Evolutionary conservation across 2,113 vertebrate species (phyloP).

Genomic region (Barnardius zonarius): DNA sequence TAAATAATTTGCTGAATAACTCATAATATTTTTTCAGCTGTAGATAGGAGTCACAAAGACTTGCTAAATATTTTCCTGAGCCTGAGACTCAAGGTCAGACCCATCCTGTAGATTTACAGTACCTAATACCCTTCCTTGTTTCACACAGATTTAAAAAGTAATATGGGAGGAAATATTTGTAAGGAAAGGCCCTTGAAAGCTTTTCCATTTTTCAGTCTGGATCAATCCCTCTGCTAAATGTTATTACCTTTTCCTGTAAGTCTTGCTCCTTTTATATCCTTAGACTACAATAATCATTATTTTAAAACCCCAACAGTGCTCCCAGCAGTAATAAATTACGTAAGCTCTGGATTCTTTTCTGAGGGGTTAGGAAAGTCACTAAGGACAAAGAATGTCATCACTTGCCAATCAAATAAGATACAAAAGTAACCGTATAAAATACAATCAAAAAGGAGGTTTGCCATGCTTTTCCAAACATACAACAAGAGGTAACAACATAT

Average conservation of each 20-base stretch:
- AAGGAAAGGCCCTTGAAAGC: background rate
- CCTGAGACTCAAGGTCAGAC: background rate
- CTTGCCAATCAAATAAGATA: background rate
- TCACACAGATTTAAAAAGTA: background rate
- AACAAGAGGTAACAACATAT: background rate
- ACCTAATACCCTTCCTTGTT: background rate
- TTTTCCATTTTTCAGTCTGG: background rate
- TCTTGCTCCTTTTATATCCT: background rate
- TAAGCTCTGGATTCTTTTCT: background rate
- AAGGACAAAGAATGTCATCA: background rate
- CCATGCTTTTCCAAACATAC: background rate
- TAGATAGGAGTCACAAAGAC: background rate
- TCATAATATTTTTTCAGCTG: conserved; percentile 29
- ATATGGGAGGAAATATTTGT: background rate
- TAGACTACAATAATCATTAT: background rate
- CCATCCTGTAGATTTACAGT: background rate
- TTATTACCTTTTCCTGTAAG: background rate
- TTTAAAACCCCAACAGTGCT: background rate
- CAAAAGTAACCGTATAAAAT: background rate
- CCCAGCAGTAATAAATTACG: background rate
- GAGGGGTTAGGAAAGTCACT: background rate
- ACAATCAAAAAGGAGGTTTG: background rate
- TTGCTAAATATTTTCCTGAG: background rate
- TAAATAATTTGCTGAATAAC: background rate
- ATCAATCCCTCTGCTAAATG: background rate